These are phyloP conservation scores for Neoscelio sp. DNA, from an alignment of 2,888 invertebrate genomes.

Conservation along the genomic window DNA sequence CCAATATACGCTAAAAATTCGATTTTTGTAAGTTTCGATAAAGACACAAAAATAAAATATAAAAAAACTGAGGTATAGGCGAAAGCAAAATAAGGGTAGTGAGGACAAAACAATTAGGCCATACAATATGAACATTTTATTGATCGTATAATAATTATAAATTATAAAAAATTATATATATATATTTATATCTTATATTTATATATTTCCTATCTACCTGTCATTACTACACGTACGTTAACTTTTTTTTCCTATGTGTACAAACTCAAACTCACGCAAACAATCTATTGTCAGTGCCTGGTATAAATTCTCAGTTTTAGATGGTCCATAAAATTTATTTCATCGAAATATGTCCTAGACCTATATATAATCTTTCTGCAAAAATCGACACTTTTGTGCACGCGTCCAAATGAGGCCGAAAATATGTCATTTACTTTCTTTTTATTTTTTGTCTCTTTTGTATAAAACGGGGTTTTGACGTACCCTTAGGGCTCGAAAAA, in stretches of 20 bases:
- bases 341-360: conserved; percentile 53
- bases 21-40: too few species aligned
- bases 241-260: conserved; percentile 68
- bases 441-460: conserved; percentile 46
- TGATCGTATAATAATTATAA: conserved; percentile 78
- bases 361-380: conserved; percentile 59
- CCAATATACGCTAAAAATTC: too few species aligned
- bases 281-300: conserved; percentile 70
- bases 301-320: conserved; percentile 62
- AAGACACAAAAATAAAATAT: too few species aligned
- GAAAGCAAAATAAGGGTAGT: neutral
- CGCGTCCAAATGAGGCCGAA: conserved; percentile 66
- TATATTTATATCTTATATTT: conserved; percentile 72
- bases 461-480: conserved; percentile 40
- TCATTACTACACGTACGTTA: conserved; percentile 69
- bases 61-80: too few species aligned
- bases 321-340: conserved; percentile 62
- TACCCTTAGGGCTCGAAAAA: conserved; percentile 44
- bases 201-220: conserved; percentile 75
- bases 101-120: conserved; percentile 69
- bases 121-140: conserved; percentile 79
- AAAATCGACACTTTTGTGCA: conserved; percentile 60
- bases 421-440: conserved; percentile 67
- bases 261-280: conserved; percentile 69
- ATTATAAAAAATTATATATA: conserved; percentile 80